Conservation (phyloP, 2,113 vertebrate genomes). For the Phoxinus phoxinus region DNA sequence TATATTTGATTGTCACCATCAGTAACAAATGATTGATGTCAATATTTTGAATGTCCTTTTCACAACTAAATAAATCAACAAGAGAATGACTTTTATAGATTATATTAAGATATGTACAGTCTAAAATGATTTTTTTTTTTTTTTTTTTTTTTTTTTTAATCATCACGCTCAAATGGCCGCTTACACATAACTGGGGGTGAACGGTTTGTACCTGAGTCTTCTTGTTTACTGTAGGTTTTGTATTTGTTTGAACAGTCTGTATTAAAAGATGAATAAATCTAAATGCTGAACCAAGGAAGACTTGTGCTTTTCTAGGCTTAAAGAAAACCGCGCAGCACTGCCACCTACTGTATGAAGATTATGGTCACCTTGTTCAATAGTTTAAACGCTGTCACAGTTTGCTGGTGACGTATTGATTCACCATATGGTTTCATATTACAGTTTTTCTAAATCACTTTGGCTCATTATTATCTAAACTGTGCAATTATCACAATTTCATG, state of each 20-base stretch:
- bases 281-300: conserved; percentile 25
- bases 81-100: not conserved
- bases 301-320: not conserved
- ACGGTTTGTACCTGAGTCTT: conserved; percentile 42
- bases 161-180: not conserved
- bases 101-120: not conserved
- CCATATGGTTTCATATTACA: not conserved
- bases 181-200: not conserved
- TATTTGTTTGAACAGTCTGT: conserved; percentile 50
- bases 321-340: not conserved
- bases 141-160: no score
- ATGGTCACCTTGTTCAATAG: not conserved
- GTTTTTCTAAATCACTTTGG: not conserved
- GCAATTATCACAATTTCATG: not conserved
- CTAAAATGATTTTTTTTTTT: no score
- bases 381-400: not conserved
- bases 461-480: not conserved
- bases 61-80: not conserved
- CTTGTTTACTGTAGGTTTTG: conserved; percentile 52
- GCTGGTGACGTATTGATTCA: not conserved
- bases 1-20: conserved; percentile 17
- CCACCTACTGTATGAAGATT: not conserved
- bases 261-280: conserved; percentile 46
- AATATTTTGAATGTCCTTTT: conserved; percentile 27
- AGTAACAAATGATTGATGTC: conserved; percentile 26